Base-by-base conservation (phyloP, 2,797 vertebrate species). In the Sebastes vulpes region DNA sequence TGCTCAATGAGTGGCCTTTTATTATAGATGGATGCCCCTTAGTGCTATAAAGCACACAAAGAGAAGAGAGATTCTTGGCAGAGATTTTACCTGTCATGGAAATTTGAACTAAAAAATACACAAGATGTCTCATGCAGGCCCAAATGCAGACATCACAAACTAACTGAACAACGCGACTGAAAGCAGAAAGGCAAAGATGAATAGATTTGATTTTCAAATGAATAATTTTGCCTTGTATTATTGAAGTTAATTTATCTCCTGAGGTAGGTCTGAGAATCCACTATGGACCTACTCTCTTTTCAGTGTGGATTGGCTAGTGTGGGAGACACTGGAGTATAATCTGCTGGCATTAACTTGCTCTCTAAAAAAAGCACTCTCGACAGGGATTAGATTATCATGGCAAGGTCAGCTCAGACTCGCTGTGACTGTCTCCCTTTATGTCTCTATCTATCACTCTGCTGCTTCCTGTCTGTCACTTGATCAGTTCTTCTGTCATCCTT, bases 321-420 rank as follows among this genome's bases (percentile, higher is more conserved):
- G 91, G 95, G 94, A 94, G 94, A 93, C 92, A 94, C 92, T 92
- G 90, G 88, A 92, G 93, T 92, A 93, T 96, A 96, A 96, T 96
- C 96, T 95, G 95, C 87, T 84, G 90, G 95, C 94, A 96, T 96
- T 96, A 96, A 96, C 94, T 96, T 96, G 95, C 94, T 94, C 95
- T 96, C 95, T 97, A 96, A 96, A 97, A 96, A 97, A 96, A 97
- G 95, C 95, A 94, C 95, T 96, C 95, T 96, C 93, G 85, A 95
- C 95, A 94, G 94, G 95, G 96, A 96, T 96, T 96, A 96, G 95
- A 96, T 96, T 96, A 96, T 95, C 95, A 95, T 94, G 91, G 94
- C 95, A 95, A 96, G 95, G 95, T 95, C 95, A 95, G 87, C 90
- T 92, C 90, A 92, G 91, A 95, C 92, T 90, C 90, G 61, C 90